phyloP scores from a whole-genome alignment of 2,888 invertebrate genomes.

The Atrina japonica region DNA sequence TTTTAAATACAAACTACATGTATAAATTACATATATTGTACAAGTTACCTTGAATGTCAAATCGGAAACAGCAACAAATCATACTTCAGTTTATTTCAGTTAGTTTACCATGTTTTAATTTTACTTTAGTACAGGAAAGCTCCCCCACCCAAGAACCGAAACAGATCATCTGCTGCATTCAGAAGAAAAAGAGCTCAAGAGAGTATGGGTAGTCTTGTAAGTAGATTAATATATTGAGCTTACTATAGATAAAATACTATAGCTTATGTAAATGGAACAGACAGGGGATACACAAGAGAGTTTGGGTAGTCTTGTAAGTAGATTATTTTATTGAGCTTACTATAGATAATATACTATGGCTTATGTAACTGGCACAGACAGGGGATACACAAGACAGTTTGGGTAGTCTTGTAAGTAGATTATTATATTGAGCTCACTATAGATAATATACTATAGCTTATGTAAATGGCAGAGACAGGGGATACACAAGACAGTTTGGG shows the following conservation, averaged over 20 bases:
- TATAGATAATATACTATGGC: too few relatives aligned
- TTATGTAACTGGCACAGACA: too few relatives aligned
- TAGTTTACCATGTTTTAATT: not conserved
- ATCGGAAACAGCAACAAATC: not conserved
- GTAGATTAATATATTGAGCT: slow-evolving; percentile 18
- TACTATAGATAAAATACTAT: too few relatives aligned
- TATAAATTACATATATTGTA: too few relatives aligned
- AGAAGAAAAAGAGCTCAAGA: slow-evolving; percentile 35
- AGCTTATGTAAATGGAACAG: too few relatives aligned
- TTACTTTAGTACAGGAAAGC: slow-evolving; percentile 72
- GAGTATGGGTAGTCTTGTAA: slow-evolving; percentile 27
- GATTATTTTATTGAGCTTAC: too few relatives aligned
- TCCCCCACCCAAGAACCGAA: slow-evolving; percentile 73
- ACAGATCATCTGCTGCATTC: slow-evolving; percentile 53
- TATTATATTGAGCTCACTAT: too few relatives aligned
- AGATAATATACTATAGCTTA: too few relatives aligned
- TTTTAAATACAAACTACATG: too few relatives aligned
- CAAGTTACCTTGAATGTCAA: too few relatives aligned
- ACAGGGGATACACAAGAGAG: slow-evolving; percentile 36
- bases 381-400: slow-evolving; percentile 30
- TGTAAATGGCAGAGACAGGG: too few relatives aligned
- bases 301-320: slow-evolving; percentile 25
- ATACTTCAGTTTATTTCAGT: not conserved
- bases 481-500: slow-evolving; percentile 29
- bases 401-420: slow-evolving; percentile 28